These are phyloP conservation scores for Scrobipalpa atriplicella DNA, from an alignment of 2,888 invertebrate genomes.

Conservation along the genomic window DNA sequence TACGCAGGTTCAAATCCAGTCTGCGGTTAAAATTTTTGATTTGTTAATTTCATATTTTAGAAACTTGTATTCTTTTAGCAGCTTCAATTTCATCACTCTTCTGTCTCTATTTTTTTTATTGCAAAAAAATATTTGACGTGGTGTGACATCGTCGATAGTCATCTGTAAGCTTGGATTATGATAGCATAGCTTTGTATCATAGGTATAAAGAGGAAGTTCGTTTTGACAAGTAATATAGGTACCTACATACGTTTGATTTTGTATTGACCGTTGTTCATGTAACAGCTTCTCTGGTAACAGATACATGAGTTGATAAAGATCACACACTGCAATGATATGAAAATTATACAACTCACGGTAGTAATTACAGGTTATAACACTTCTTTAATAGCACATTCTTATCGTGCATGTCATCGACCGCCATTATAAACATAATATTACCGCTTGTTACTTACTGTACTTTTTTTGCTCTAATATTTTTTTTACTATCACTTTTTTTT, in stretches of 20 bases:
- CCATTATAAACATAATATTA: slow-evolving; percentile 3
- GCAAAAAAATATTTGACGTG: no score
- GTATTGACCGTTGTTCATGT: background rate
- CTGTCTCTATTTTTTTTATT: background rate
- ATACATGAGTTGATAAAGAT: background rate
- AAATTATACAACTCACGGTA: background rate
- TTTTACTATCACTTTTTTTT: background rate
- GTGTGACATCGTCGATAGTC: no score
- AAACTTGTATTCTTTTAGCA: background rate
- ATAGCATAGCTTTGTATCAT: no score
- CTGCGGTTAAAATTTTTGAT: no score
- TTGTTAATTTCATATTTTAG: no score
- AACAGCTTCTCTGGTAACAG: background rate
- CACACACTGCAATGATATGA: background rate
- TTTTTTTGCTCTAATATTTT: background rate
- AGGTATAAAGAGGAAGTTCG: no score
- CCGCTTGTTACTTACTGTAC: background rate
- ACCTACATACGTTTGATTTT: background rate
- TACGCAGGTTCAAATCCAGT: no score
- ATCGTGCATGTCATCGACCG: slow-evolving; percentile 9
- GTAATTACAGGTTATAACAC: slow-evolving; percentile 19
- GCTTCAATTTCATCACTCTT: background rate
- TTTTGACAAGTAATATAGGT: no score
- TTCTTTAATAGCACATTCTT: slow-evolving; percentile 6
- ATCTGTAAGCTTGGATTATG: no score